phyloP scores from a whole-genome alignment of 1,140 invertebrate genomes.

The Drosophila sproati region DNA sequence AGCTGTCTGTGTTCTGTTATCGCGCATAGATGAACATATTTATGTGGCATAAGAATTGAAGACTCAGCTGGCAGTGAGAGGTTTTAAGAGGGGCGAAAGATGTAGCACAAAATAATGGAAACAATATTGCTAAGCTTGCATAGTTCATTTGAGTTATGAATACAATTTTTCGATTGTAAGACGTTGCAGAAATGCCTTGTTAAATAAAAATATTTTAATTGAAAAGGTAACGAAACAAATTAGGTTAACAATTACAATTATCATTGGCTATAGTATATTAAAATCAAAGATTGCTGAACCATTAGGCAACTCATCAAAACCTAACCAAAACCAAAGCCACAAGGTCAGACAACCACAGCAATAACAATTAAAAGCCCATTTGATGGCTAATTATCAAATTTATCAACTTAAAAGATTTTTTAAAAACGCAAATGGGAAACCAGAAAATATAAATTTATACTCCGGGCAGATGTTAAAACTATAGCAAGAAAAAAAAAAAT shows the following conservation, averaged over 20 bases:
- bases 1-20: conserved; percentile 46
- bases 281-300: background rate
- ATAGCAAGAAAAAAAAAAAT: conserved; percentile 6
- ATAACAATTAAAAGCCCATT: conserved; percentile 65
- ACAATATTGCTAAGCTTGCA: too few species aligned
- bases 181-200: too few species aligned
- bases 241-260: background rate
- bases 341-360: conserved; percentile 49
- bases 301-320: background rate
- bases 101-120: too few species aligned
- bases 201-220: background rate
- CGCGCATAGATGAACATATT: conserved; percentile 36
- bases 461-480: conserved; percentile 14
- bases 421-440: conserved; percentile 2
- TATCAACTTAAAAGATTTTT: background rate
- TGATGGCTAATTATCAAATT: conserved; percentile 58
- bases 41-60: conserved; percentile 20
- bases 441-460: conserved; percentile 3
- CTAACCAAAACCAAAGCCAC: conserved; percentile 9
- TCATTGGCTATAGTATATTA: background rate
- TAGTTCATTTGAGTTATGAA: background rate
- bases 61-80: background rate
- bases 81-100: background rate
- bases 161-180: background rate
- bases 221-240: background rate